Conservation (phyloP, 1,140 invertebrate species). For the Nasonia longicornis region DNA sequence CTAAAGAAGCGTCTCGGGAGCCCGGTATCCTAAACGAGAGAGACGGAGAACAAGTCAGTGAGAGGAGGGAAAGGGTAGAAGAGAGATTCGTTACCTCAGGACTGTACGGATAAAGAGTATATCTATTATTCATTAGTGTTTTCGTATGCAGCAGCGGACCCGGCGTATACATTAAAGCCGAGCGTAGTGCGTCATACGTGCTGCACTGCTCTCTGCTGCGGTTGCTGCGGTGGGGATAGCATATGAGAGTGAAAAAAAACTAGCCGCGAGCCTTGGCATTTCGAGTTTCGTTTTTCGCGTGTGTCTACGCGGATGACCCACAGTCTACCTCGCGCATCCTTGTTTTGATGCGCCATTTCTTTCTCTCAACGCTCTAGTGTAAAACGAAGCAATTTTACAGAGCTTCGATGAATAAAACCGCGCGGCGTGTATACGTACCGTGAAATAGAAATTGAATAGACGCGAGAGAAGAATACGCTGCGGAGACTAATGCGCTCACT, state of each 20-base stretch:
- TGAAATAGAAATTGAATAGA: neutral
- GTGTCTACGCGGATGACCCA: slow-evolving; percentile 12
- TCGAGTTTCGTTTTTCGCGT: slow-evolving; percentile 46
- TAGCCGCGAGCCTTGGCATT: slow-evolving; percentile 42
- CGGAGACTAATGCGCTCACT: neutral
- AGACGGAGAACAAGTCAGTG: no score
- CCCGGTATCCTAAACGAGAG: neutral
- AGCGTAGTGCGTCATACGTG: slow-evolving; percentile 51
- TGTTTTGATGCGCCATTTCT: neutral
- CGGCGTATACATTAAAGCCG: slow-evolving; percentile 53
- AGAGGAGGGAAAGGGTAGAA: neutral
- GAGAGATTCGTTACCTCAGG: slow-evolving; percentile 46
- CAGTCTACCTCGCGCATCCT: neutral
- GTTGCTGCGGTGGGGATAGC: no score
- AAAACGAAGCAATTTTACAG: no score
- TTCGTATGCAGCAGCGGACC: slow-evolving; percentile 53
- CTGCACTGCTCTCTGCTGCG: slow-evolving; percentile 18
- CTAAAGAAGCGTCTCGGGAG: slow-evolving; percentile 11
- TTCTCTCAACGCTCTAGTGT: neutral
- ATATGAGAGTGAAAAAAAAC: neutral
- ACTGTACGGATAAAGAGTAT: slow-evolving; percentile 47
- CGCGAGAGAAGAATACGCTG: no score
- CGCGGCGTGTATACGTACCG: neutral
- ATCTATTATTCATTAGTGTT: slow-evolving; percentile 59
- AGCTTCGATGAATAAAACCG: neutral